These are phyloP conservation scores for Calcarius ornatus DNA, from an alignment of 2,113 vertebrate genomes.

Conservation along the genomic window DNA sequence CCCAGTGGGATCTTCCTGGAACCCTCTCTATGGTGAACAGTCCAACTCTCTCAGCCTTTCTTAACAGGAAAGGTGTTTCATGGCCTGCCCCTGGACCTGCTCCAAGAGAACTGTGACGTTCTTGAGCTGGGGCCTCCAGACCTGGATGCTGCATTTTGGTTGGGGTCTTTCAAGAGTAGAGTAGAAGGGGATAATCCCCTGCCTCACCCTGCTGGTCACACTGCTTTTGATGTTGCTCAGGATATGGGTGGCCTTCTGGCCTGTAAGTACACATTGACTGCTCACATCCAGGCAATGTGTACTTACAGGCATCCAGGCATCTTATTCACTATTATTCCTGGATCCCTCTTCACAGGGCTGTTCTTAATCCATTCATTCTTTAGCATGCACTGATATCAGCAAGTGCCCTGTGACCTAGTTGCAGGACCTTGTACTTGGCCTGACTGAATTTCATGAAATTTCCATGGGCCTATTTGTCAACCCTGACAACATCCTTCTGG, in stretches of 20 bases:
- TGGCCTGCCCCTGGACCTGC: neutral
- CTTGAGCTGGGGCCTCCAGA: neutral
- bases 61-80: neutral
- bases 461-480: neutral
- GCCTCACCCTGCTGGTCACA: neutral
- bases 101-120: fast-evolving
- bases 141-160: neutral
- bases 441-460: neutral
- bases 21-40: neutral
- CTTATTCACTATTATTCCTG: neutral
- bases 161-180: fast-evolving
- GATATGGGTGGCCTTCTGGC: neutral
- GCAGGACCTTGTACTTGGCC: neutral
- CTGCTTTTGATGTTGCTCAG: neutral
- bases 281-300: neutral
- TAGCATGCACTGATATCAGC: fast-evolving
- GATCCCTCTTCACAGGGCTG: neutral
- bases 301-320: neutral
- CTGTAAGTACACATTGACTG: neutral
- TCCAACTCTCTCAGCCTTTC: neutral
- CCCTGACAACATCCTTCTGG: neutral
- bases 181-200: neutral
- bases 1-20: neutral
- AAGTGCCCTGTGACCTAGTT: neutral
- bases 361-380: neutral